Conservation (phyloP, 2,888 invertebrate species). For the Resseliella maxima region DNA sequence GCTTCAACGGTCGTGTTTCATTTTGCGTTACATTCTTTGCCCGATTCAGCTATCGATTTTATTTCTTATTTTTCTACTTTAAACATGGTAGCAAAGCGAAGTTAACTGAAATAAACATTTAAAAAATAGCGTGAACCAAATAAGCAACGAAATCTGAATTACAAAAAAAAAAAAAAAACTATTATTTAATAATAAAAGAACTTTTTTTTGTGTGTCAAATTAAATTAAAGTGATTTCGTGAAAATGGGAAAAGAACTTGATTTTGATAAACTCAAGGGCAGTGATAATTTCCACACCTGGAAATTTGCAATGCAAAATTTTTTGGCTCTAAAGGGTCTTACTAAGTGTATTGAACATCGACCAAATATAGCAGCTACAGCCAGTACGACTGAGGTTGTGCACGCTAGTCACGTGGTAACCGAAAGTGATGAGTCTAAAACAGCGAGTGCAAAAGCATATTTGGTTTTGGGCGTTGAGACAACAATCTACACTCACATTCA, state of each 20-base stretch:
- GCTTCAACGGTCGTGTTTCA: too few relatives aligned
- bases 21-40: too few relatives aligned
- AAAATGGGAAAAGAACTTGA: conserved; percentile 44
- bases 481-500: background rate
- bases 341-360: background rate
- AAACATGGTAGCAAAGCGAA: conserved; percentile 29
- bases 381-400: background rate
- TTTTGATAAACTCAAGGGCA: background rate
- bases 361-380: background rate
- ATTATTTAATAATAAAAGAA: too few relatives aligned
- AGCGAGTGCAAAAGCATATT: background rate
- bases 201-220: too few relatives aligned
- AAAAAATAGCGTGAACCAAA: too few relatives aligned
- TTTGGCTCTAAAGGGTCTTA: background rate
- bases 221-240: background rate
- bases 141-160: too few relatives aligned
- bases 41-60: too few relatives aligned
- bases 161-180: too few relatives aligned
- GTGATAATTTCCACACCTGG: conserved; percentile 25
- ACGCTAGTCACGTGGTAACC: background rate
- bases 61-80: too few relatives aligned
- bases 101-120: too few relatives aligned
- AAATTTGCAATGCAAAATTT: background rate
- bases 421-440: background rate
- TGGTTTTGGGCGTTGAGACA: background rate